Conservation (phyloP, 1,140 invertebrate genomes). For the Bombus haemorrhoidalis region DNA sequence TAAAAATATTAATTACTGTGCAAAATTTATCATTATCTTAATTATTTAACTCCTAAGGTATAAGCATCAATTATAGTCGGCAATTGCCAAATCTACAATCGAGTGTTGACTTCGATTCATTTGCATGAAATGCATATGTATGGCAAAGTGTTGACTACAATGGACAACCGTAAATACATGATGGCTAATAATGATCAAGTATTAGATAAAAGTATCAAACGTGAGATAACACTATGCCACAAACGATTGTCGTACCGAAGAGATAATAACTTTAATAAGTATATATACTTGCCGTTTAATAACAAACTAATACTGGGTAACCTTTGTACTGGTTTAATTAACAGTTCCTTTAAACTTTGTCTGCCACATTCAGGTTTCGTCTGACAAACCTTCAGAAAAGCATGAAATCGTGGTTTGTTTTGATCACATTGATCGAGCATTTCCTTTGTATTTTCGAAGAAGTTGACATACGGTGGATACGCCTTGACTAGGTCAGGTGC, state of each 20-base stretch:
- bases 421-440: conserved; percentile 94
- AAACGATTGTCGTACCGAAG: background rate
- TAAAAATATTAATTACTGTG: background rate
- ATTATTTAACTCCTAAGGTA: background rate
- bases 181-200: background rate
- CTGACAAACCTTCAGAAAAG: conserved; percentile 98
- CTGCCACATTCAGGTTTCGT: conserved; percentile 96
- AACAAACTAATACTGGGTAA: conserved; percentile 97
- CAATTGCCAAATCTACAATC: background rate
- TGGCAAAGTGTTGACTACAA: background rate
- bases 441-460: conserved; percentile 98
- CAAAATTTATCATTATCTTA: background rate
- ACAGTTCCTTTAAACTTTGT: conserved; percentile 95
- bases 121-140: too few species aligned
- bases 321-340: conserved; percentile 98
- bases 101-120: too few species aligned
- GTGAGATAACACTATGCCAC: background rate
- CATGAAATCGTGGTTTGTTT: conserved; percentile 97
- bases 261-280: conserved; percentile 16
- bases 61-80: background rate
- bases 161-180: background rate
- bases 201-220: background rate
- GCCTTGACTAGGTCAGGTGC: conserved; percentile 92
- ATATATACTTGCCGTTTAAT: conserved; percentile 89
- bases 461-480: conserved; percentile 99